Base-by-base conservation (phyloP, 2,113 vertebrate genomes). In the Epinephelus lanceolatus region DNA sequence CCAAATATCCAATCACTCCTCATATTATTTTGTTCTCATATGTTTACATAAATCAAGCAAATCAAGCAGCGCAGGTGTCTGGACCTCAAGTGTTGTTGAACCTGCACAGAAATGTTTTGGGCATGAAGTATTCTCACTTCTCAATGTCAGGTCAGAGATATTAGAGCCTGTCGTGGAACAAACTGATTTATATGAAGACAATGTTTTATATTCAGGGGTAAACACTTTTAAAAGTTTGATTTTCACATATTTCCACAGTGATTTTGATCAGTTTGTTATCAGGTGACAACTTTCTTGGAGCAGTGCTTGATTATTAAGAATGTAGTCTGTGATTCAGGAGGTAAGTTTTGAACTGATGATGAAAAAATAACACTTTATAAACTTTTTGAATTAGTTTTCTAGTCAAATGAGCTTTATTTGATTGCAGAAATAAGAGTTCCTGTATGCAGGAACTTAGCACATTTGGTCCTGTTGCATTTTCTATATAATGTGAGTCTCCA, bases 21-120 rank as follows among this genome's bases (percentile, higher is more conserved):
- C 52, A 42, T 9, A 21, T 8, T 37, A 27, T 66, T 81, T 78
- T 14, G 3, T 55, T 76, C 55, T 67, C 53, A 27, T 5, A 8
- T 65, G 40, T 77, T 71, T 66, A 66, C 49, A 67, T 61, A 30
- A 67, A 83, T 76, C 47, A 76, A 21, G 45, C 76, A 33, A 45
- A 30, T 13, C 30, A 30, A 30, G 66, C 45, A 14, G 30, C n/a
- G 19, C 80, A 85, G 81, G 80, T 89, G 78, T 76, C 57, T 70
- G 49, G 1, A 3, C 21, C 71, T 78, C 71, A 65, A 51, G 78
- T 68, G 76, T 55, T 57, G 67, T 68, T 75, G 42, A 85, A 71
- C 45, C 56, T 78, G 62, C 45, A 81, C 40, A 71, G 30, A 45
- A 45, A 45, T 30, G 14, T 52, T 53, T 63, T 37, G 71, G 63